Evolutionary conservation across 1,140 invertebrate genomes (phyloP), one percentile per base, ranked within the genome.

Genomic region (Procambarus virginalis): DNA sequence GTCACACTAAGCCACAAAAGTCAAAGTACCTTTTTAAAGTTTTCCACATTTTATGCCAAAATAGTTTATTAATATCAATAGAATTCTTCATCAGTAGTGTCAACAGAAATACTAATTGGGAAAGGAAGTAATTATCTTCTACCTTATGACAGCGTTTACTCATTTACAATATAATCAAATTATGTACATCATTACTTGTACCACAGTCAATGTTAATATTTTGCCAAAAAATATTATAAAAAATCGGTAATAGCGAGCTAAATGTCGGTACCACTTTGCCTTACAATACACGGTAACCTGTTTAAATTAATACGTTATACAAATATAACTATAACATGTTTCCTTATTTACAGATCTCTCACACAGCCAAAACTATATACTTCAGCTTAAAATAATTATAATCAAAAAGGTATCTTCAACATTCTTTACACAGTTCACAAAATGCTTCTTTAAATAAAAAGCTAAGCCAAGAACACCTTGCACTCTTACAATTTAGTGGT

Each of bases 241-340:
- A 55, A 55, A 9, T 12, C 6, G 8, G 12, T 2, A 55, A 55
- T 55, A 8, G 10, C 22, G 68, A 73, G 10, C n/a, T 20, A 73
- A 8, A 34, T 73, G 20, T 73, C n/a, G 34, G 68, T 73, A 73
- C 68, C n/a, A 22, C n/a, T 6, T 8, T 34, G 10, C 14, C n/a
- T 73, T 2, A 8, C 22, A 22, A 34, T 22, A 0, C 14, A 34
- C n/a, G 1, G 34, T 34, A 34, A 34, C 34, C 1, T 34, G 17
- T 34, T 73, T 8, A 73, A 34, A 34, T 73, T 34, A 34, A 73
- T 73, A n/a, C 34, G 6, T n/a, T n/a, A 73, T 34, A 34, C 22
- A 73, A 34, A 73, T 73, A 73, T 73, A 73, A 73, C 68, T 73
- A 73, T 73, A 73, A 73, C 68, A 64, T 5, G 60, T 64, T 64